These are phyloP conservation scores for Xiphorhynchus elegans DNA, from an alignment of 2,113 vertebrate species.

Conservation along the genomic window DNA sequence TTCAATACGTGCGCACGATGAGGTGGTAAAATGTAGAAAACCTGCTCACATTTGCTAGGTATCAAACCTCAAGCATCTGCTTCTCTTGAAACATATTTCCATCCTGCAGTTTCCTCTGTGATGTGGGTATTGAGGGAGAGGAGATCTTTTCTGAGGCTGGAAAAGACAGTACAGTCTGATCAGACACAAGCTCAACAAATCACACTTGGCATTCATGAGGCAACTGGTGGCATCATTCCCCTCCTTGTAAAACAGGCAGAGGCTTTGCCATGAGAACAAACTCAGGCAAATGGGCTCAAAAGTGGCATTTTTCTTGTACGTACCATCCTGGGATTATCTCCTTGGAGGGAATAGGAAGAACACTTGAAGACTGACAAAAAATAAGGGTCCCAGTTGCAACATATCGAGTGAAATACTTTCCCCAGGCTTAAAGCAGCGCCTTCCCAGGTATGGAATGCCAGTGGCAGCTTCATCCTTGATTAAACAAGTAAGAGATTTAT, in stretches of 20 bases:
- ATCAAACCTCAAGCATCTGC: background rate
- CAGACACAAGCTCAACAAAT: background rate
- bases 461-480: background rate
- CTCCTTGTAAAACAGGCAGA: background rate
- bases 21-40: background rate
- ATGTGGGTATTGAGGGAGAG: background rate
- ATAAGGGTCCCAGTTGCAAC: background rate
- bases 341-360: background rate
- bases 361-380: background rate
- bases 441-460: background rate
- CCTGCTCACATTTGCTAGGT: background rate
- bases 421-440: background rate
- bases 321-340: background rate
- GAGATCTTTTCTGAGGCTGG: background rate
- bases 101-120: background rate
- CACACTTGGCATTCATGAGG: background rate
- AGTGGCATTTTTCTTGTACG: background rate
- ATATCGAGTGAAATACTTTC: background rate
- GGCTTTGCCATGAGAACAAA: background rate
- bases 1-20: background rate
- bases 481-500: background rate
- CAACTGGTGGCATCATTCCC: background rate
- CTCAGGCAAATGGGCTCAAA: background rate
- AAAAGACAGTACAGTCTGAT: background rate
- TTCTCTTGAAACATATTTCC: background rate